Conservation (phyloP, 2,797 vertebrate species). For the Craterocephalus amniculus region DNA sequence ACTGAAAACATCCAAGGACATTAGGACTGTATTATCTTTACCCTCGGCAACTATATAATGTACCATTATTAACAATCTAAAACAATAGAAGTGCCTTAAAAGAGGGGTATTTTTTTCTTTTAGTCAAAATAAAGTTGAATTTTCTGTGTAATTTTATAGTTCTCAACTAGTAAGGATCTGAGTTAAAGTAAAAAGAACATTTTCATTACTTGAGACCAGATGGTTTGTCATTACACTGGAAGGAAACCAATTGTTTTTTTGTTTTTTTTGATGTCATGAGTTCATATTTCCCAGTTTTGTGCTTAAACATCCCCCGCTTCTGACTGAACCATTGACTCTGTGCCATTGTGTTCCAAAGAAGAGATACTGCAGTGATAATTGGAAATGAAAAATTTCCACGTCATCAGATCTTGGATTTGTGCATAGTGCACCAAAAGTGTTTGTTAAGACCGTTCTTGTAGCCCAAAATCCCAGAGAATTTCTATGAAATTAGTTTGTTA, state of each 20-base stretch:
- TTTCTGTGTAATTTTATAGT: not conserved
- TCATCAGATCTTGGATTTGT: not conserved
- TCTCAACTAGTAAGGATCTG: not conserved
- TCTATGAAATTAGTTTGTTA: not conserved
- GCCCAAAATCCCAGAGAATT: not conserved
- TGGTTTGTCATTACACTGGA: too few relatives aligned
- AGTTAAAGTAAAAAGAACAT: not conserved
- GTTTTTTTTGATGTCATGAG: not conserved
- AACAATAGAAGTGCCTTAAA: slow-evolving; percentile 53
- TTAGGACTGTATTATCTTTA: not conserved
- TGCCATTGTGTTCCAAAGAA: slow-evolving; percentile 10
- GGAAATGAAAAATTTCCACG: slow-evolving; percentile 7
- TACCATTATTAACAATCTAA: slow-evolving; percentile 6
- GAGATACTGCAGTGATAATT: not conserved
- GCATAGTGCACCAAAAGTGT: not conserved
- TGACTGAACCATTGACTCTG: too few relatives aligned
- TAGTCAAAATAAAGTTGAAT: not conserved
- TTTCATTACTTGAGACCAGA: too few relatives aligned
- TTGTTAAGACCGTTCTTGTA: not conserved
- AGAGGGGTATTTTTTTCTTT: not conserved
- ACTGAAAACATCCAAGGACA: not conserved
- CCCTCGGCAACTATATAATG: slow-evolving; percentile 12
- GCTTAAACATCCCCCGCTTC: not conserved
- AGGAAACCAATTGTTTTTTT: not conserved
- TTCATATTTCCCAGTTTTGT: not conserved